Conservation (phyloP, 37 sponge, comb jelly and placozoan genomes). For the Spongilla lacustris region DNA sequence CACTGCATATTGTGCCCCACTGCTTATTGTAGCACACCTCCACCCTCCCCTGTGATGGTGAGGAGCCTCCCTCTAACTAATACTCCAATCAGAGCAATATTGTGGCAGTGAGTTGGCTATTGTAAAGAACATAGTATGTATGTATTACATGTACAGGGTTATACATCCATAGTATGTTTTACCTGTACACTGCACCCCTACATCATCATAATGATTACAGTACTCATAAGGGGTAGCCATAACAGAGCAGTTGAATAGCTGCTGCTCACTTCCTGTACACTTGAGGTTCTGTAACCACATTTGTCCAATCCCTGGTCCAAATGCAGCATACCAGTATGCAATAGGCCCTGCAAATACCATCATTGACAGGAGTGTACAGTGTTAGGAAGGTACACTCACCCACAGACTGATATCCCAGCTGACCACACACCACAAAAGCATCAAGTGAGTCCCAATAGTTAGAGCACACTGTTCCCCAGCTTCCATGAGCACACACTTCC, state of each 20-base stretch:
- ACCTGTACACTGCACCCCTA: constrained; percentile 3
- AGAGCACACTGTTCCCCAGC: constrained; percentile 51
- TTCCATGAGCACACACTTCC: constrained; percentile 28
- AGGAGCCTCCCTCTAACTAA: background rate
- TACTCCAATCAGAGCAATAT: background rate
- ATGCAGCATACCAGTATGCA: background rate
- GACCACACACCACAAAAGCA: constrained; percentile 50
- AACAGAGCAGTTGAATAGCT: background rate
- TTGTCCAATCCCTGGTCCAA: constrained; percentile 2
- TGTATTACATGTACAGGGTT: too few species aligned
- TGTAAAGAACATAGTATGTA: background rate
- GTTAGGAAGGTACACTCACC: background rate
- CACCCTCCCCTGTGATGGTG: background rate
- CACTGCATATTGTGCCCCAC: background rate
- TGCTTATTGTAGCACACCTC: background rate
- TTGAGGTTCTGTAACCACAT: background rate
- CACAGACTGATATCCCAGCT: constrained; percentile 8
- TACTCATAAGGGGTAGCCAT: background rate
- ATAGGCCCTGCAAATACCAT: too few species aligned
- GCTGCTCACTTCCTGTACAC: background rate
- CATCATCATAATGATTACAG: constrained; percentile 8
- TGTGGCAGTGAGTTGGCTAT: background rate
- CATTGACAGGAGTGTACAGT: too few species aligned
- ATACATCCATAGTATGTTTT: background rate
- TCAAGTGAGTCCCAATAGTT: constrained; percentile 38